Percentiles rank a stretch among this genome's conserved stretches.
These are phyloP conservation scores for Limenitis camilla DNA, from an alignment of 2,888 invertebrate species.

Conservation along the genomic window DNA sequence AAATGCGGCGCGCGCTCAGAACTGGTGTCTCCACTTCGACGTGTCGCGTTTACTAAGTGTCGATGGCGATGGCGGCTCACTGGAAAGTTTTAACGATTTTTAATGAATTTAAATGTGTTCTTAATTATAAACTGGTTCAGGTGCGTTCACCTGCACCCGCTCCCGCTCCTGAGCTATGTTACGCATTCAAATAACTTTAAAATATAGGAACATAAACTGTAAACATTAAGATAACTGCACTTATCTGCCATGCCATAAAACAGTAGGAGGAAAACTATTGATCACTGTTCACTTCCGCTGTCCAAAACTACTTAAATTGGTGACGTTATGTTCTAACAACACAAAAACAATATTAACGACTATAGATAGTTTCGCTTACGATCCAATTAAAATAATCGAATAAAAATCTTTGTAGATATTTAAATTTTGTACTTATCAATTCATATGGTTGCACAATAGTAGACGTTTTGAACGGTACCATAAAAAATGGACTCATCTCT, in stretches of 20 bases:
- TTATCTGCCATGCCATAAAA: conserved; percentile 21
- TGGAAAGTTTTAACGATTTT: conserved; percentile 64
- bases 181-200: conserved; percentile 23
- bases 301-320: conserved; percentile 5
- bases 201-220: conserved; percentile 17
- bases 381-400: conserved; percentile 5
- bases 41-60: conserved; percentile 33
- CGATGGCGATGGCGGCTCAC: conserved; percentile 6
- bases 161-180: conserved; percentile 24
- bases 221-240: conserved; percentile 13
- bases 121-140: conserved; percentile 69
- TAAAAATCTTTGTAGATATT: not conserved
- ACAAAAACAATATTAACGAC: not conserved
- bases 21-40: conserved; percentile 31
- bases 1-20: conserved; percentile 24
- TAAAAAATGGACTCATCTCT: too few species aligned
- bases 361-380: conserved; percentile 1
- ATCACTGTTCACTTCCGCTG: conserved; percentile 13
- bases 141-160: conserved; percentile 50
- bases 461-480: too few species aligned
- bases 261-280: conserved; percentile 18
- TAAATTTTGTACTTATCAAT: too few species aligned
- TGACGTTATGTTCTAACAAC: not conserved
- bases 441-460: too few species aligned
- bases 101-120: conserved; percentile 70